These are phyloP conservation scores for Campaea margaritaria DNA, from an alignment of 2,888 invertebrate species.

Conservation along the genomic window DNA sequence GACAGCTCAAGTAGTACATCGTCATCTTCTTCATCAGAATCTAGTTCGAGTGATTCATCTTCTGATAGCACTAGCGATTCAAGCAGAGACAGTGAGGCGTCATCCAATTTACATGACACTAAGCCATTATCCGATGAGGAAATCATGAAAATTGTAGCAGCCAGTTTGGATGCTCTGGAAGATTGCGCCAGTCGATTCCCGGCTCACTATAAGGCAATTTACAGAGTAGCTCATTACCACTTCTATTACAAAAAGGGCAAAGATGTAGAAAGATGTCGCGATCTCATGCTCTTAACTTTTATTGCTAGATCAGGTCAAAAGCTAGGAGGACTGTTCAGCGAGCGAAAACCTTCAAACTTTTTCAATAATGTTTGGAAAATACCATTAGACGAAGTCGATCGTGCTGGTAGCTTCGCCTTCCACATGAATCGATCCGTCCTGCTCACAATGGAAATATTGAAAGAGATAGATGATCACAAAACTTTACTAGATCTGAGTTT, in stretches of 20 bases:
- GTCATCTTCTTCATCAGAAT: constrained; percentile 77
- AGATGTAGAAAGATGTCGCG: constrained; percentile 88
- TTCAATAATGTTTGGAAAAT: constrained; percentile 98
- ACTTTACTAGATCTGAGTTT: constrained; percentile 91
- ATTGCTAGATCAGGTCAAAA: constrained; percentile 87
- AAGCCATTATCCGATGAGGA: constrained; percentile 80
- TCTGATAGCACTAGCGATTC: constrained; percentile 82
- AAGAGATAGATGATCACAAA: constrained; percentile 91
- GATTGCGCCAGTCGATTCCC: constrained; percentile 94
- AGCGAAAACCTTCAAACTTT: constrained; percentile 93
- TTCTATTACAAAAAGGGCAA: constrained; percentile 89
- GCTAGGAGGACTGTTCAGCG: constrained; percentile 93
- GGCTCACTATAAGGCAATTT: constrained; percentile 97
- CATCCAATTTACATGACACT: constrained; percentile 71
- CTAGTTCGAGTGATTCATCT: constrained; percentile 85
- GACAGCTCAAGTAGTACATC: constrained; percentile 73
- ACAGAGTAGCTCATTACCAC: constrained; percentile 93
- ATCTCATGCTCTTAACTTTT: constrained; percentile 89
- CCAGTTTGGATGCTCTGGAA: constrained; percentile 91
- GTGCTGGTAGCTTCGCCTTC: constrained; percentile 95
- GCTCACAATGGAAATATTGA: constrained; percentile 92
- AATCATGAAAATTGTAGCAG: constrained; percentile 86
- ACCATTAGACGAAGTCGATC: constrained; percentile 94
- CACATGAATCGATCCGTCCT: constrained; percentile 95
- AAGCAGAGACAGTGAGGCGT: constrained; percentile 80